These are phyloP conservation scores for Phorcus lineatus DNA, from an alignment of 2,888 invertebrate species.

Conservation along the genomic window DNA sequence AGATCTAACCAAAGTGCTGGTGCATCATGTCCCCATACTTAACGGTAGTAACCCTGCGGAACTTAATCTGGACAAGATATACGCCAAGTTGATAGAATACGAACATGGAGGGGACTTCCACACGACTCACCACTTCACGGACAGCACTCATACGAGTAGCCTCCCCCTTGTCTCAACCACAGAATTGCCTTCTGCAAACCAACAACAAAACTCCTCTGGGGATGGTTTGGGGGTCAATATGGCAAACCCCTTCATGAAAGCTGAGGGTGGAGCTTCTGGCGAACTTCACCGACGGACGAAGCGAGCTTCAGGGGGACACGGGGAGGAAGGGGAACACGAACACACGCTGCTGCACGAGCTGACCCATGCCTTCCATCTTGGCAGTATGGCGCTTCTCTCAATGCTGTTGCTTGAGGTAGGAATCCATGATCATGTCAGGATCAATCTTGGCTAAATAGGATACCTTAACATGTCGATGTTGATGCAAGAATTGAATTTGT, in stretches of 20 bases:
- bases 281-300: conserved; percentile 32
- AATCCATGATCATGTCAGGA: not conserved
- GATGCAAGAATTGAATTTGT: not conserved
- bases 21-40: conserved; percentile 45
- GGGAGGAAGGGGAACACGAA: conserved; percentile 45
- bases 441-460: not conserved
- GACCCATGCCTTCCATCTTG: conserved; percentile 66
- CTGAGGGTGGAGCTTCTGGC: not conserved
- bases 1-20: conserved; percentile 39
- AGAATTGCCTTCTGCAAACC: not conserved
- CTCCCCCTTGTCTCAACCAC: not conserved
- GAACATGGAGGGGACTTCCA: conserved; percentile 25
- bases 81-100: conserved; percentile 40
- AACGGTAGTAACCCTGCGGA: conserved; percentile 43
- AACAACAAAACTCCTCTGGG: not conserved
- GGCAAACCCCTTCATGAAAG: conserved; percentile 7
- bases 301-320: conserved; percentile 35
- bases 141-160: conserved; percentile 13
- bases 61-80: conserved; percentile 49
- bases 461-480: not conserved
- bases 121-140: conserved; percentile 32
- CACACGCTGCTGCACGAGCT: conserved; percentile 58
- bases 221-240: not conserved
- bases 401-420: conserved; percentile 61
- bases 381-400: conserved; percentile 64